Base-by-base conservation (phyloP, 2,888 invertebrate genomes). In the Mythimna ferrago region DNA sequence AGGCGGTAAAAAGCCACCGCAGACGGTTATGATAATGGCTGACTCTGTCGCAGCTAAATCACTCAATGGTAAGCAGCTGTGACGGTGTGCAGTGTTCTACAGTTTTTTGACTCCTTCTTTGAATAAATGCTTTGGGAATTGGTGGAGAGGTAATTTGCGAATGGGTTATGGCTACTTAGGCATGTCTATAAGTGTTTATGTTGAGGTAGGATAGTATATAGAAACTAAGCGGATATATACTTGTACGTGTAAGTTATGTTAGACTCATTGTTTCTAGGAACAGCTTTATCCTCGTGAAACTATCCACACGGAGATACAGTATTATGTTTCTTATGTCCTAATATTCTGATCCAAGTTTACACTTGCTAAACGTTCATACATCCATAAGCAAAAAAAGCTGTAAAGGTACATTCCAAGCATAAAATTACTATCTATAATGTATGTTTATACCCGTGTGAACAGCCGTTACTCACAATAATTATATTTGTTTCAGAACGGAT, bases 1-100 rank as follows among this genome's bases (percentile, higher is more conserved):
- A 32, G 32, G 63, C 66, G 48, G 73, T 68, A 80, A 83, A 76
- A 84, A 73, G 16, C 53, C 53, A 80, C 85, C 80, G 71, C 85
- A 82, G 53, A 80, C 82, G 73, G 78, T 82, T 82, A 80, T 80
- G 62, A 76, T 85, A 85, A 84, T 82, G 73, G 79, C 64, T 21
- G 65, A 16, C 62, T 73, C 72, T 82, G 78, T 67, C 76, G 73
- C 69, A 72, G 68, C 38, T 75, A 82, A 82, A 85, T 85, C 85
- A 85, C 76, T 86, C 85, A 81, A 14, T 58, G 73, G 21, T 81
- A 75, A 85, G 53, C 56, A 68, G 35, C 48, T 66, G 64, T 79
- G 80, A 80, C 76, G 74, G 9, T 56, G 69, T 41, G 76, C 67
- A 71, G 11, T 69, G 77, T 60, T 19, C 32, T 3, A 65, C 6